Evolutionary conservation across 2,113 vertebrate genomes (phyloP), one percentile per base, ranked within the genome.

Genomic region (Hippocampus mohnikei): DNA sequence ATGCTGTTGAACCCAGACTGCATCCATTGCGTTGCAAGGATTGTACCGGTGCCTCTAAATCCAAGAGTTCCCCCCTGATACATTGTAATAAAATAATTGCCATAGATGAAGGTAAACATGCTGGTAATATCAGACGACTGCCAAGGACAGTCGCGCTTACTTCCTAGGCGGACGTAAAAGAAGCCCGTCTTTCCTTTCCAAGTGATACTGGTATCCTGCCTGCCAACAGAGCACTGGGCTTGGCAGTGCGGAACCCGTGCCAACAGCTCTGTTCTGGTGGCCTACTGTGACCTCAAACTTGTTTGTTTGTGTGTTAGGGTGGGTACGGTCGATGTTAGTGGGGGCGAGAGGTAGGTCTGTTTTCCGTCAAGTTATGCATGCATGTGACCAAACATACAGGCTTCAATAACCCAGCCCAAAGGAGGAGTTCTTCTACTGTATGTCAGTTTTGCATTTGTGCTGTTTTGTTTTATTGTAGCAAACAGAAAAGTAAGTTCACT

Each of bases 181-280:
- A 88, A 85, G 80, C 81, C 87, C 89, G 84, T 84, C 75, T 84
- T 92, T 90, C 88, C 84, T 86, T 75, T 86, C 72, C 72, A 82
- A 75, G 89, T 88, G 84, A 91, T 87, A 81, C 73, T 81, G 77
- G 79, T 90, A 84, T 87, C 86, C 86, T 76, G 81, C 85, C 69
- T 86, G 89, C 90, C 88, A 86, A 82, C 88, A 90, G 88, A 85
- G 85, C 87, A 89, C 77, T 82, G 69, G 72, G 61, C 81, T 64
- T 76, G 73, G 77, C 76, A 79, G 82, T 40, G 18, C 61, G 58
- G 76, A 74, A 70, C 74, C 18, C 53, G 58, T 78, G 79, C 84
- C 75, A 79, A 41, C 61, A 29, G 65, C 76, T 64, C 58, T 79
- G n/a, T 69, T 56, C 83, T 72, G 80, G 75, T 85, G 84, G 81